Evolutionary conservation across 2,888 invertebrate genomes (phyloP), one percentile per base, ranked within the genome.

Genomic region (Dryobota labecula): DNA sequence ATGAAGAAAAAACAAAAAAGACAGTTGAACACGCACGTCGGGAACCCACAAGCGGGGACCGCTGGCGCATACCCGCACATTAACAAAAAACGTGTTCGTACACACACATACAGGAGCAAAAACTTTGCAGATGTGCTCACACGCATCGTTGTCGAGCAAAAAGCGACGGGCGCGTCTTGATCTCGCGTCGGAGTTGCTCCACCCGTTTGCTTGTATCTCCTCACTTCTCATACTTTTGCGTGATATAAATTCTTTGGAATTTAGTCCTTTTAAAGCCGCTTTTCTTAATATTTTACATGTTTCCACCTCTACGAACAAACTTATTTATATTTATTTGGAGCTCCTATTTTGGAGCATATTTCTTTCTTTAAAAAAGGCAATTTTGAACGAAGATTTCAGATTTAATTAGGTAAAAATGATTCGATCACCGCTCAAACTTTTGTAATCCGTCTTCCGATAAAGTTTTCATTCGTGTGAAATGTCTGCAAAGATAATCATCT

Each of bases 111-210:
- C 84, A 86, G 71, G 72, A 83, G 86, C 86, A 90, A 92, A 92
- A 92, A 92, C 91, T 87, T 85, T 86, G 90, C 94, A 94, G 92
- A 94, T 95, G 95, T 93, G 93, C 90, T 93, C 93, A 92, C 93
- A 93, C 92, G 92, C 93, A 92, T 87, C 87, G 92, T 75, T 83
- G 76, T 86, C 81, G 84, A 86, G 90, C 90, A 94, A 94, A 93
- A 94, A 93, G 87, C 85, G 83, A 87, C 87, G 86, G 88, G 85
- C 87, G 83, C 85, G 86, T 90, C 88, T 90, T 88, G 85, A 87
- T 89, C 87, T 88, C 85, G 83, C 75, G 84, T 80, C 85, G 87
- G 84, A 81, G 86, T 79, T 84, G 84, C 80, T 84, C 83, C 82
- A 88, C 87, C 86, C 82, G 76, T 85, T 84, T 83, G 73, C 62